These are phyloP conservation scores for Scortum barcoo DNA, from an alignment of 2,113 vertebrate genomes.

Conservation along the genomic window DNA sequence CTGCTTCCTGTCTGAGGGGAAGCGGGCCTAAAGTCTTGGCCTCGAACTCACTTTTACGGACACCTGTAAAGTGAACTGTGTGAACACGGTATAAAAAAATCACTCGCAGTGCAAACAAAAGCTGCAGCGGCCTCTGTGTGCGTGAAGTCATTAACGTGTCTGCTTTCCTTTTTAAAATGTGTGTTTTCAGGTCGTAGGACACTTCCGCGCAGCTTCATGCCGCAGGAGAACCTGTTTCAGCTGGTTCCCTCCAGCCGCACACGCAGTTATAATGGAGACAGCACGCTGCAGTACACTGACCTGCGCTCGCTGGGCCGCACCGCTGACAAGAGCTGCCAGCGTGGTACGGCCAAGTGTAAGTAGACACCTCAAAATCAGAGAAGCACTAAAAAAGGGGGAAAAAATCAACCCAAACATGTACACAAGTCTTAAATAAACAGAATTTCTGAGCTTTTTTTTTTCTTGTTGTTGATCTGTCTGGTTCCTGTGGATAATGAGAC, in stretches of 20 bases:
- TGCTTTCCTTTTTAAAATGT: not conserved
- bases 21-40: slow-evolving; percentile 61
- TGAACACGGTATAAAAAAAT: slow-evolving; percentile 11
- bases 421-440: not conserved
- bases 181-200: slow-evolving; percentile 88
- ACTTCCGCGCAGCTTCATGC: slow-evolving; percentile 92
- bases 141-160: slow-evolving; percentile 25
- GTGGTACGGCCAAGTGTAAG: slow-evolving; percentile 82
- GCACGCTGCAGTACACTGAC: slow-evolving; percentile 86
- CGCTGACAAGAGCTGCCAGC: slow-evolving; percentile 79
- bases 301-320: slow-evolving; percentile 83
- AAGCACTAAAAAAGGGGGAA: not conserved
- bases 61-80: slow-evolving; percentile 49
- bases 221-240: slow-evolving; percentile 91
- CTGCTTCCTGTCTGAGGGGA: slow-evolving; percentile 82
- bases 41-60: slow-evolving; percentile 34
- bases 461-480: slow-evolving; percentile 21
- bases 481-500: slow-evolving; percentile 34
- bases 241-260: slow-evolving; percentile 90
- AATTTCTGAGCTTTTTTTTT: not conserved
- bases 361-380: not conserved
- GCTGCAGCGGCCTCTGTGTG: not conserved
- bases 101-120: slow-evolving; percentile 34
- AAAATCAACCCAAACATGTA: not conserved
- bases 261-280: slow-evolving; percentile 90